These are phyloP conservation scores for Tragelaphus buxtoni DNA, from an alignment of 2,113 vertebrate genomes.

Conservation along the genomic window DNA sequence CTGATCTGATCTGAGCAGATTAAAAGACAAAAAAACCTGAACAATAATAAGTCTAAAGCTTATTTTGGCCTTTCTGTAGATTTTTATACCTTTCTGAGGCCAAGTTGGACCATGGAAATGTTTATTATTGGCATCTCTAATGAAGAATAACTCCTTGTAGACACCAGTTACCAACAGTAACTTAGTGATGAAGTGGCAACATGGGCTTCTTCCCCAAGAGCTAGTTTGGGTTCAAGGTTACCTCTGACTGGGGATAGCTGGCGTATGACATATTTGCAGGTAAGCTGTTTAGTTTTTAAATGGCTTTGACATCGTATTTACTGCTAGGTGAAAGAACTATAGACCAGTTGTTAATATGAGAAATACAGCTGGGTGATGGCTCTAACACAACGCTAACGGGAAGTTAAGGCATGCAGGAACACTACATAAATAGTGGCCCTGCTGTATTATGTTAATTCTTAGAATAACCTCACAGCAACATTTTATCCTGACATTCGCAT, in stretches of 20 bases:
- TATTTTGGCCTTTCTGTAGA: background rate
- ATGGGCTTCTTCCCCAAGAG: background rate
- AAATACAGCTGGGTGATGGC: constrained; percentile 55
- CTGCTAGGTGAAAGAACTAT: constrained; percentile 57
- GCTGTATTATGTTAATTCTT: constrained; percentile 74
- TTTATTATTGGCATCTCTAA: constrained; percentile 22
- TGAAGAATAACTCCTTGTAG: background rate
- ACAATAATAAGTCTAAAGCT: background rate
- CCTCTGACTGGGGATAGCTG: background rate
- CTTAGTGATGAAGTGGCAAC: background rate
- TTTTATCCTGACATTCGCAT: constrained; percentile 56
- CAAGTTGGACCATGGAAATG: background rate
- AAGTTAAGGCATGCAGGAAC: constrained; percentile 60
- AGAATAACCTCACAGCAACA: constrained; percentile 64
- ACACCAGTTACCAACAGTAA: background rate
- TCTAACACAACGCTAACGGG: constrained; percentile 66
- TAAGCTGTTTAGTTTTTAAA: constrained; percentile 53
- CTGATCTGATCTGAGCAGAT: background rate
- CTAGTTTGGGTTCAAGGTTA: constrained; percentile 2
- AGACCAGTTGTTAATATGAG: constrained; percentile 67
- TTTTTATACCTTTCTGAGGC: background rate
- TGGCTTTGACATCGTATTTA: constrained; percentile 73
- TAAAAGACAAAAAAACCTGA: background rate
- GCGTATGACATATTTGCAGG: constrained; percentile 39
- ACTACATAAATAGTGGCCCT: constrained; percentile 75